These are phyloP conservation scores for Drosophila orosa DNA, from an alignment of 1,140 invertebrate species.

Conservation along the genomic window DNA sequence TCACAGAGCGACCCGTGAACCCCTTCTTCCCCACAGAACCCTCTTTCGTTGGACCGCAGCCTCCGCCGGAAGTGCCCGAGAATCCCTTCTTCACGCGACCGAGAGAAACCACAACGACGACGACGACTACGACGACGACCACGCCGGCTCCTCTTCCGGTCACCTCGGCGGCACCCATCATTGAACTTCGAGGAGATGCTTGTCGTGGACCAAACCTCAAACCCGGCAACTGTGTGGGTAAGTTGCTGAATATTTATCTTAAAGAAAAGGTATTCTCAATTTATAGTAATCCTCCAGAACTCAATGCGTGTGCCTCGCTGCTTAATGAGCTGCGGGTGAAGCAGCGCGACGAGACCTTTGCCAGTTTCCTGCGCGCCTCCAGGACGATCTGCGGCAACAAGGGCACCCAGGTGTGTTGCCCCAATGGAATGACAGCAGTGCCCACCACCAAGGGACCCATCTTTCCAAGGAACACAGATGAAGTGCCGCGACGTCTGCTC, in stretches of 20 bases:
- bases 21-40: slow-evolving; percentile 58
- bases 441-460: slow-evolving; percentile 6
- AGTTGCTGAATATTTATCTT: slow-evolving; percentile 3
- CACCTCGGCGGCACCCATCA: slow-evolving; percentile 25
- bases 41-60: slow-evolving; percentile 35
- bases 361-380: slow-evolving; percentile 60
- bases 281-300: slow-evolving; percentile 30
- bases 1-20: slow-evolving; percentile 59
- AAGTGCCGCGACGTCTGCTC: slow-evolving; percentile 60
- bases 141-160: slow-evolving; percentile 25
- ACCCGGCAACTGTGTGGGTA: slow-evolving; percentile 65
- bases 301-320: slow-evolving; percentile 59
- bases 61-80: slow-evolving; percentile 3
- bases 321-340: slow-evolving; percentile 47
- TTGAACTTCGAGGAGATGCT: slow-evolving; percentile 34
- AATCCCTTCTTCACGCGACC: slow-evolving; percentile 49
- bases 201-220: slow-evolving; percentile 65
- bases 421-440: slow-evolving; percentile 40
- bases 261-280: not conserved
- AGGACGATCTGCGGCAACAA: slow-evolving; percentile 58
- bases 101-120: slow-evolving; percentile 4
- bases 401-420: slow-evolving; percentile 64
- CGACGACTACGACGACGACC: slow-evolving; percentile 24
- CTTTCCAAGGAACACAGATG: slow-evolving; percentile 21
- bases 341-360: slow-evolving; percentile 57